These are phyloP conservation scores for Myotis daubentonii DNA, from an alignment of 2,797 vertebrate species.

Conservation along the genomic window DNA sequence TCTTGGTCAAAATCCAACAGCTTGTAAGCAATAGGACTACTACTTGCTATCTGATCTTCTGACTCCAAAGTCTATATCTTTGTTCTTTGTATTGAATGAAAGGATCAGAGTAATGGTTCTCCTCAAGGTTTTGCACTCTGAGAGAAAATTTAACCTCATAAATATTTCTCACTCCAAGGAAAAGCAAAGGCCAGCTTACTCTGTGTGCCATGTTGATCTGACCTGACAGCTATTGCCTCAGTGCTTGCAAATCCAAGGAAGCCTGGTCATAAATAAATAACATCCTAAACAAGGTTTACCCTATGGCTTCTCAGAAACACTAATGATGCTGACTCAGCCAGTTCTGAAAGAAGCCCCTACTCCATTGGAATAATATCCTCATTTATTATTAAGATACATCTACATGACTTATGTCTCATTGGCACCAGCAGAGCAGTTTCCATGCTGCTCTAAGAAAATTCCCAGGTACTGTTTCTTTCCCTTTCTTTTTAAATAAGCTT, in stretches of 20 bases:
- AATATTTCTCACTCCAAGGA: background rate
- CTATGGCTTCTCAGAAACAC: background rate
- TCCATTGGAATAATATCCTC: background rate
- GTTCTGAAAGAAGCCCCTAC: background rate
- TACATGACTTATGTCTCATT: background rate
- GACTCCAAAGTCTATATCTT: background rate
- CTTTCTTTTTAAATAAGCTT: background rate
- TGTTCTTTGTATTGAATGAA: background rate
- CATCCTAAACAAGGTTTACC: background rate
- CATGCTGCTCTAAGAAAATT: background rate
- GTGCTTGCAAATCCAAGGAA: conserved; percentile 49
- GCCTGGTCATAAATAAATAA: conserved; percentile 49
- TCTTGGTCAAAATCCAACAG: background rate
- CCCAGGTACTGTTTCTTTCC: background rate
- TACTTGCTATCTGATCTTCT: background rate
- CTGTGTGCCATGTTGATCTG: background rate
- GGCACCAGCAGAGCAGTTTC: background rate
- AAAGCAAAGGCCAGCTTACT: conserved; percentile 27
- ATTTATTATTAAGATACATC: conserved; percentile 34
- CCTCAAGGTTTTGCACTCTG: background rate
- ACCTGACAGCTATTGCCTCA: background rate
- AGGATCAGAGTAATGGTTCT: conserved; percentile 25
- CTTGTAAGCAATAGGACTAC: background rate
- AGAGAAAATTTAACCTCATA: conserved; percentile 30
- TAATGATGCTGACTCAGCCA: background rate